These are phyloP conservation scores for Halocynthia roretzi DNA, from an alignment of 23 tunicate species.

Conservation along the genomic window DNA sequence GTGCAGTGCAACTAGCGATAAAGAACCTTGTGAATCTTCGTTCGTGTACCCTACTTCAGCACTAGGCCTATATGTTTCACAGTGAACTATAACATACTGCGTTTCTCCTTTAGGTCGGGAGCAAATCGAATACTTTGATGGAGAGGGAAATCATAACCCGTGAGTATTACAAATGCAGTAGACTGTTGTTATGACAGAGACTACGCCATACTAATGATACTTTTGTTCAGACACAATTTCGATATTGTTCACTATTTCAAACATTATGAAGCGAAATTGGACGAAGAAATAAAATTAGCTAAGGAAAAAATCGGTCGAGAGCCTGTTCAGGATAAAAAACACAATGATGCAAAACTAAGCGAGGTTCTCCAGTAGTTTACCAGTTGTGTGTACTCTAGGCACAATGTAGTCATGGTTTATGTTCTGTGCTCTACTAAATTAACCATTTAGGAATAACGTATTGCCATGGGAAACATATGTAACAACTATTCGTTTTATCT, in stretches of 20 bases:
- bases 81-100: background rate
- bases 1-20: too few relatives aligned
- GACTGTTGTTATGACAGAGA: too few relatives aligned
- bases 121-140: too few relatives aligned
- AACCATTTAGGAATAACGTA: too few relatives aligned
- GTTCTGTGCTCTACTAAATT: background rate
- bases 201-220: background rate
- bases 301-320: slow-evolving; percentile 15
- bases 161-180: too few relatives aligned
- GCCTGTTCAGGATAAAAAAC: slow-evolving; percentile 5
- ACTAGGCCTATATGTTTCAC: background rate
- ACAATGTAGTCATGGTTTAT: background rate
- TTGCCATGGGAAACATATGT: background rate
- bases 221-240: slow-evolving; percentile 21
- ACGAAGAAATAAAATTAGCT: slow-evolving; percentile 27
- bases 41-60: background rate
- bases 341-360: background rate
- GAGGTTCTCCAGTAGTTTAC: background rate
- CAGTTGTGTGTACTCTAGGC: background rate
- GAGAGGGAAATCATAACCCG: too few relatives aligned
- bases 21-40: background rate
- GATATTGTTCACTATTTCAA: slow-evolving; percentile 43
- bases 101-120: background rate
- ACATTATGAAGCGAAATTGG: slow-evolving; percentile 42
- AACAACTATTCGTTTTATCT: background rate